A percentile compares a stretch with the other conserved stretches of the same genome.
These are phyloP conservation scores for Todiramphus saurophagus DNA, from an alignment of 2,113 vertebrate genomes.

Conservation along the genomic window DNA sequence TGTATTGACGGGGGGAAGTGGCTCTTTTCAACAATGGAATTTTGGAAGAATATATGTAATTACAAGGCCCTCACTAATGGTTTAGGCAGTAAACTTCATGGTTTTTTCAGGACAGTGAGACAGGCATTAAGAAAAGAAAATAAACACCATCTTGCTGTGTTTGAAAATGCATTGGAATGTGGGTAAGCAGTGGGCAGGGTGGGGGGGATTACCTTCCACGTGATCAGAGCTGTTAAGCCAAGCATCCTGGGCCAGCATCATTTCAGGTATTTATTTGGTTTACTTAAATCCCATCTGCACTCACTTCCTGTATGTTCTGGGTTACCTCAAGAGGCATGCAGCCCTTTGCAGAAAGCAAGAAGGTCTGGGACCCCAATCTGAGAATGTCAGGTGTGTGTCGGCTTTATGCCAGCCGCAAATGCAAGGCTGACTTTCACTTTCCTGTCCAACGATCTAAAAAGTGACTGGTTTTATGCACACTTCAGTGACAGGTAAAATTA, in stretches of 20 bases:
- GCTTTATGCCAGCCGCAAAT: background rate
- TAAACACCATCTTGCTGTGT: background rate
- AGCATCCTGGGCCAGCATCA: fast-evolving
- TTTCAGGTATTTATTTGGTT: background rate
- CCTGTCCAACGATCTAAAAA: background rate
- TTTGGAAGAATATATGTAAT: background rate
- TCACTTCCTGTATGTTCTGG: fast-evolving
- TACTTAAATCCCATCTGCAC: too few species aligned
- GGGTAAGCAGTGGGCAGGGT: fast-evolving
- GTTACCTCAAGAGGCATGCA: background rate
- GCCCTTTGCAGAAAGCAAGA: background rate
- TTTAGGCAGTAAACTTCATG: background rate
- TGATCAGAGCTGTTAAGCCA: too few species aligned
- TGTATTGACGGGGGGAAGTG: background rate
- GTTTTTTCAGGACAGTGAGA: background rate
- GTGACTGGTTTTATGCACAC: background rate
- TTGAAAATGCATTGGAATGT: background rate
- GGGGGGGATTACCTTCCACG: background rate
- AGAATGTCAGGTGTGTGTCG: background rate
- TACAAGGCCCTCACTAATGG: background rate
- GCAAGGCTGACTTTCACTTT: background rate
- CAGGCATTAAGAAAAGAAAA: background rate
- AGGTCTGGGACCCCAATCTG: background rate
- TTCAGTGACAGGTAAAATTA: background rate
- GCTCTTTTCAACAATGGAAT: background rate